Evolutionary conservation across 2,888 invertebrate genomes (phyloP), one percentile per base, ranked within the genome.

Genomic region (Chelonus formosanus): DNA sequence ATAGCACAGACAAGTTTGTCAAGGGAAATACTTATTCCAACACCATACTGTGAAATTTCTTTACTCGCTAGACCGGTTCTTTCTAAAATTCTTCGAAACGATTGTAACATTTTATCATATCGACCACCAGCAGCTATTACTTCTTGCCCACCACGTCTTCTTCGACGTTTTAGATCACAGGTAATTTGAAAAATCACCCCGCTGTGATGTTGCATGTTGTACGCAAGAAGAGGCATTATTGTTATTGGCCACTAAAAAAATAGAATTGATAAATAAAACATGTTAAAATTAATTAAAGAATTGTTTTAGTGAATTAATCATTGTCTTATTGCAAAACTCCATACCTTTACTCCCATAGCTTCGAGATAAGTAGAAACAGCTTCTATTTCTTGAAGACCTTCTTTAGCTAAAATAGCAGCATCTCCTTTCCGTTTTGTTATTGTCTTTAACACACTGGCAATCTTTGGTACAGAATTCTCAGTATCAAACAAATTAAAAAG

Each of bases 101-200:
- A 89, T 61, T 88, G 86, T 8, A 97, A 88, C 86, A 97, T 87
- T 6, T 88, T 88, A 82, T 97, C 96, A 76, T 97, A 98, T 74
- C 96, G 89, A 47, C 97, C 96, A 0, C 97, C 97, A 5, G 90
- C 92, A 0, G 96, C 96, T 52, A 97, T 86, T 0, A 96, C 90
- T 72, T 88, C 92, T 75, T 86, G 88, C 70, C 85, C 89, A 20
- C 84, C 83, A 68, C 86, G 86, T 69, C 86, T 86, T 62, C 86
- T 85, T 70, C 87, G 88, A 68, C 86, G 86, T 71, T 86, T 88
- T 55, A 87, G 77, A 72, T 89, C 88, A 72, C 88, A 88, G 3
- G 88, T 88, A 72, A 92, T 86, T 81, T 92, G 91, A 78, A 88
- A 92, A 71, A 91, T 86, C 75, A 91, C 85, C 0, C 92, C 92